phyloP scores from a whole-genome alignment of 2,888 invertebrate species.

The Cyclophora albipunctata region DNA sequence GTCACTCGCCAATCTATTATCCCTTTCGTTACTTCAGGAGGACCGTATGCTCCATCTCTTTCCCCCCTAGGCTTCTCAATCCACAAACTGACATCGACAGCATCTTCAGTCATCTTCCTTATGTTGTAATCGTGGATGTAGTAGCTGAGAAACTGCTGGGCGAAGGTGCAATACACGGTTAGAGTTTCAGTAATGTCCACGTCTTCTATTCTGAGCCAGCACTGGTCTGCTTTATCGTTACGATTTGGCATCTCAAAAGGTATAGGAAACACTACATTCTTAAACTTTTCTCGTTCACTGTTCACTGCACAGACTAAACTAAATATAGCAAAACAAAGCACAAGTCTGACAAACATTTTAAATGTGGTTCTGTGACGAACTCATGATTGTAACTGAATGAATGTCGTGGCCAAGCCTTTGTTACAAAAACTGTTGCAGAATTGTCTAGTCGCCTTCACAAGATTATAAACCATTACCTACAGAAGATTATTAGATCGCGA shows the following conservation, averaged over 20 bases:
- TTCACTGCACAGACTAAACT: constrained; percentile 4
- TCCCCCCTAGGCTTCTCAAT: constrained; percentile 40
- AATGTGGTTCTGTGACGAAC: constrained; percentile 49
- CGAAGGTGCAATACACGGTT: constrained; percentile 46
- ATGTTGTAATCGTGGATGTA: constrained; percentile 58
- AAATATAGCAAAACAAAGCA: constrained; percentile 25
- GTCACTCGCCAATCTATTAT: constrained; percentile 53
- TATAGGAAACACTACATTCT: constrained; percentile 46
- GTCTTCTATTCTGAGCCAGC: constrained; percentile 63
- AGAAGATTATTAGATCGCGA: constrained; percentile 53
- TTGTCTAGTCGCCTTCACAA: constrained; percentile 45
- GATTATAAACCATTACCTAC: constrained; percentile 37
- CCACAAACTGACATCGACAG: constrained; percentile 57
- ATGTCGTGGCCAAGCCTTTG: constrained; percentile 41
- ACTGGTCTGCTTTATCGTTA: constrained; percentile 60
- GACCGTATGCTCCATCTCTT: constrained; percentile 30
- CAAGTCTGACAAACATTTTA: constrained; percentile 58
- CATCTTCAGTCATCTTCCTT: constrained; percentile 54
- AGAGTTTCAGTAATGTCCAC: constrained; percentile 54
- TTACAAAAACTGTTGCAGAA: constrained; percentile 50
- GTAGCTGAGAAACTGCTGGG: constrained; percentile 45
- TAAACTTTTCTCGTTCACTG: constrained; percentile 19
- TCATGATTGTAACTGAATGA: constrained; percentile 61
- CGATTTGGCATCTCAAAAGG: constrained; percentile 57
- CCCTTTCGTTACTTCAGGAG: constrained; percentile 24